Evolutionary conservation across 1,140 invertebrate species (phyloP).

Genomic region (Paraescarpia echinospica): DNA sequence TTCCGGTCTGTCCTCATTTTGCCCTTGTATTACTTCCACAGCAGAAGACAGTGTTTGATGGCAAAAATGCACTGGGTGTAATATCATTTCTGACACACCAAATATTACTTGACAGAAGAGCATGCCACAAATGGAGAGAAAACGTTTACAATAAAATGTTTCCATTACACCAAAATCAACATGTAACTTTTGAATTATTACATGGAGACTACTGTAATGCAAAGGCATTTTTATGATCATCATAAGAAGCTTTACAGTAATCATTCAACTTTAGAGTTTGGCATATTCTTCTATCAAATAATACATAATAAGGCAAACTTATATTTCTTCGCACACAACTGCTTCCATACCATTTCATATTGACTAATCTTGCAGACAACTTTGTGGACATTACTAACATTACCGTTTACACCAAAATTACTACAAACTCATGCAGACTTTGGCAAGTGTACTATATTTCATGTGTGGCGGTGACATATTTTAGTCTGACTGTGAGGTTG

Average conservation of each 20-base stretch:
- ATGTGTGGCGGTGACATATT: not conserved
- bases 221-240: not conserved
- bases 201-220: not conserved
- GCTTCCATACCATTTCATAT: not conserved
- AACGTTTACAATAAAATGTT: not conserved
- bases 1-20: not conserved
- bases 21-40: not conserved
- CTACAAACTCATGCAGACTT: not conserved
- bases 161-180: not conserved
- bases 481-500: not conserved
- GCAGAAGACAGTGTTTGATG: not conserved
- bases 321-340: not conserved
- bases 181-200: not conserved
- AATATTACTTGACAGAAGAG: not conserved
- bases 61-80: not conserved
- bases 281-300: not conserved
- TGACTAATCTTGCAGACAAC: not conserved
- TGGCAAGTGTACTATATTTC: not conserved
- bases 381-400: not conserved
- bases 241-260: not conserved
- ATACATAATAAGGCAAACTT: not conserved
- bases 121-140: not conserved
- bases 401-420: not conserved
- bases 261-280: not conserved
- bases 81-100: not conserved